Evolutionary conservation across 2,113 vertebrate genomes (phyloP).

Genomic region (Hippolais icterina): DNA sequence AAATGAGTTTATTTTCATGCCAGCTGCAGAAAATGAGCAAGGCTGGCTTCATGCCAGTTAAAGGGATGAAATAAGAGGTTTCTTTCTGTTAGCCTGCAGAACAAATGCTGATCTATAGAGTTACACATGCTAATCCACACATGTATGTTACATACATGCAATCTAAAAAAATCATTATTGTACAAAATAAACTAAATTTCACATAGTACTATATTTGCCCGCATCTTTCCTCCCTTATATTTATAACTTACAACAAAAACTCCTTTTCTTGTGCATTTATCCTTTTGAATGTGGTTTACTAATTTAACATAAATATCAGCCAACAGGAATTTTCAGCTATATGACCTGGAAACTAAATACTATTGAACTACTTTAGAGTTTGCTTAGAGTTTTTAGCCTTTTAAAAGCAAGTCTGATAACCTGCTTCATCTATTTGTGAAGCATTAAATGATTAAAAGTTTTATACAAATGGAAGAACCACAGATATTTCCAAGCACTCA

Average conservation of each 20-base stretch:
- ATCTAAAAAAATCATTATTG: background rate
- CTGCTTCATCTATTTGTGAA: background rate
- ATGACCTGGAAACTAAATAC: background rate
- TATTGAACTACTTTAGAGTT: background rate
- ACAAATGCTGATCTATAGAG: slow-evolving; percentile 41
- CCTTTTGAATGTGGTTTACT: background rate
- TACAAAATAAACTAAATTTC: background rate
- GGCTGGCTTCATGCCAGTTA: slow-evolving; percentile 70
- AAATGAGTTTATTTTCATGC: slow-evolving; percentile 78
- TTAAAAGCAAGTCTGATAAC: background rate
- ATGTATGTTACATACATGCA: background rate
- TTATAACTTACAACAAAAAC: background rate
- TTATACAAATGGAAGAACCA: background rate
- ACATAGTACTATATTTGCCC: background rate
- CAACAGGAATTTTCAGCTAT: background rate
- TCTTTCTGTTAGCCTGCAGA: slow-evolving; percentile 38
- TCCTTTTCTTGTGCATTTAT: background rate
- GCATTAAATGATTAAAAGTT: slow-evolving; percentile 24
- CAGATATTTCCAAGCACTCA: slow-evolving; percentile 14
- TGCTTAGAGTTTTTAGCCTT: background rate
- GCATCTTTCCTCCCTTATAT: background rate
- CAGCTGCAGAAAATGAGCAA: slow-evolving; percentile 77
- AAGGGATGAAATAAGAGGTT: slow-evolving; percentile 44
- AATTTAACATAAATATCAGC: background rate
- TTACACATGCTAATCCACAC: background rate